phyloP scores from a whole-genome alignment of 1,140 invertebrate genomes.

The Tetranychus urticae region DNA sequence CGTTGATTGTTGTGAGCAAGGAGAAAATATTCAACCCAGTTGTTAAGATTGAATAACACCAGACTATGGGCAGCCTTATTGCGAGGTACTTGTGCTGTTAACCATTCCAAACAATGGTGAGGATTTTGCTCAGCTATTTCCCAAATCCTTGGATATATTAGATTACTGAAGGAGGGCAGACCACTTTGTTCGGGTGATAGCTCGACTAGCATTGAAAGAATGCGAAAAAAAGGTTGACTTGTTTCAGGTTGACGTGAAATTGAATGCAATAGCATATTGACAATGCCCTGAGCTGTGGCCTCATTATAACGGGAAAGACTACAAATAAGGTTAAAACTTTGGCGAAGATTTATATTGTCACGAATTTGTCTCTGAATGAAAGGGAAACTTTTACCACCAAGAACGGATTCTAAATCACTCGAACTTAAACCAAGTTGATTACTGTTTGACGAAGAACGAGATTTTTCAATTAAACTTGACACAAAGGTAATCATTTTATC shows the following conservation, averaged over 20 bases:
- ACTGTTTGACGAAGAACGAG: constrained; percentile 36
- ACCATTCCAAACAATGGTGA: constrained; percentile 70
- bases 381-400: constrained; percentile 66
- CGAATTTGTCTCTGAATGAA: constrained; percentile 82
- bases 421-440: constrained; percentile 45
- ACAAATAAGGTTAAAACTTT: constrained; percentile 72
- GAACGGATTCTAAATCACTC: constrained; percentile 51
- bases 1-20: constrained; percentile 57
- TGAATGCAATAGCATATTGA: constrained; percentile 63
- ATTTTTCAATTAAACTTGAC: constrained; percentile 61
- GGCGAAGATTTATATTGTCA: constrained; percentile 69
- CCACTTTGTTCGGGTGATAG: constrained; percentile 36
- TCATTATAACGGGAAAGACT: constrained; percentile 74
- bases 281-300: constrained; percentile 45
- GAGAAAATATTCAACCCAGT: constrained; percentile 68
- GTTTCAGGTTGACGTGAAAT: constrained; percentile 69
- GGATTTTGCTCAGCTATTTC: constrained; percentile 66
- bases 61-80: constrained; percentile 69
- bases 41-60: constrained; percentile 60
- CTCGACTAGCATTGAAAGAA: constrained; percentile 32
- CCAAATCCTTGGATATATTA: constrained; percentile 63
- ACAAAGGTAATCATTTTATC: constrained; percentile 86
- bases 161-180: constrained; percentile 61
- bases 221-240: constrained; percentile 58
- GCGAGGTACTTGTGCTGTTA: constrained; percentile 47